These are phyloP conservation scores for Peromyscus eremicus DNA, from an alignment of 2,797 vertebrate genomes.

Conservation along the genomic window DNA sequence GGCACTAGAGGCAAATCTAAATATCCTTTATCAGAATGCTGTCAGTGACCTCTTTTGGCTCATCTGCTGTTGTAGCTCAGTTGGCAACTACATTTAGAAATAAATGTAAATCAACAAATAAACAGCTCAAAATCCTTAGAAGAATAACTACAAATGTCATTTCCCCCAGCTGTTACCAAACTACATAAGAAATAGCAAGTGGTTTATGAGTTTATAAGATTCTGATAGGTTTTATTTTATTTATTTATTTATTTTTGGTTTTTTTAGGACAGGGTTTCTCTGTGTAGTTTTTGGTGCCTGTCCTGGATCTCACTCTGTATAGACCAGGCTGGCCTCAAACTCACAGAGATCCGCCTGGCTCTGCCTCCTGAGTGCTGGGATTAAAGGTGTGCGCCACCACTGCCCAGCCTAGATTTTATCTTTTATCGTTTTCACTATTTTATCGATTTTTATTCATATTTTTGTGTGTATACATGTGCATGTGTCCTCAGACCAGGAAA, in stretches of 20 bases:
- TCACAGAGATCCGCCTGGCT: too few species aligned
- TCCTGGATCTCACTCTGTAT: too few species aligned
- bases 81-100: slow-evolving; percentile 91
- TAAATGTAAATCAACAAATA: slow-evolving; percentile 89
- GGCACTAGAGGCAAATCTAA: slow-evolving; percentile 99
- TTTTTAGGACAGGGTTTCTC: too few species aligned
- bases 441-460: neutral
- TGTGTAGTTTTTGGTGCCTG: too few species aligned
- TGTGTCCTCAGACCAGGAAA: neutral
- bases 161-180: slow-evolving; percentile 30
- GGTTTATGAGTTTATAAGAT: neutral
- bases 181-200: slow-evolving; percentile 54
- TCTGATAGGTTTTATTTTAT: neutral
- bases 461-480: neutral
- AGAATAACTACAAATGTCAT: slow-evolving; percentile 82
- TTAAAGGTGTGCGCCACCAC: too few species aligned
- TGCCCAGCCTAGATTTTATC: neutral
- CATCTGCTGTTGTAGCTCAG: slow-evolving; percentile 91
- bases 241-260: too few species aligned
- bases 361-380: too few species aligned
- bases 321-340: too few species aligned
- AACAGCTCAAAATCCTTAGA: slow-evolving; percentile 78
- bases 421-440: neutral
- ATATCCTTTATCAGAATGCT: slow-evolving; percentile 94
- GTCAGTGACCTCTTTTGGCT: slow-evolving; percentile 81